Base-by-base conservation (phyloP, 1,140 invertebrate species). In the Eriocheir sinensis region DNA sequence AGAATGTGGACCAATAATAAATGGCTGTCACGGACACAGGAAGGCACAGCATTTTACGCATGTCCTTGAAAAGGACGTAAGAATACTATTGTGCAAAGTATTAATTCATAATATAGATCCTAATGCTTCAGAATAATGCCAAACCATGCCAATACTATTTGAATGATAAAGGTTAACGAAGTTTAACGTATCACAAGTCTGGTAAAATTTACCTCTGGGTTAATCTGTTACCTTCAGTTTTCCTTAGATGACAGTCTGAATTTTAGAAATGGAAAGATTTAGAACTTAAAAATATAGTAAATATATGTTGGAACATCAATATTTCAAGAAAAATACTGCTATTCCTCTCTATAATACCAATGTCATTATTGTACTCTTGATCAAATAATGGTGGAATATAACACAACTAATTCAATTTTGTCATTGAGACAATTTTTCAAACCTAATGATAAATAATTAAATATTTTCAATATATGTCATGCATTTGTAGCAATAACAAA, bases 21-120 rank as follows among this genome's bases (percentile, higher is more conserved):
- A 38, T 89, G 93, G 48, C 89, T 60, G 53, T 89, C 86, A 89
- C 89, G 38, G 93, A 89, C 85, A 89, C 85, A 48, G 86, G 86
- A 93, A 93, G 93, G 93, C 93, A 93, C 93, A 93, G 80, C 93
- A 89, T 89, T 93, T 93, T 93, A 93, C 93, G 86, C 89, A 93
- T 89, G 86, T 93, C 86, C 93, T 80, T 89, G 15, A 44, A 44
- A 53, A 85, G 81, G 44, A 44, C 81, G 30, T 85, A 85, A 92
- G 48, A 41, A 92, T 85, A 36, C 27, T 85, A 72, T 72, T 90
- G 89, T 90, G 89, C 89, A 90, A 90, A 60, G 41, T 90, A 90
- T 90, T 30, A 90, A 90, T 44, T 90, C 38, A 90, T 53, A 30
- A 36, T 86, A 86, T 8, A 85, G n/a, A 27, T 40, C 72, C 34